Evolutionary conservation across 2,113 vertebrate genomes (phyloP), one percentile per base, ranked within the genome.

Genomic region (Pomatorhinus ruficollis): DNA sequence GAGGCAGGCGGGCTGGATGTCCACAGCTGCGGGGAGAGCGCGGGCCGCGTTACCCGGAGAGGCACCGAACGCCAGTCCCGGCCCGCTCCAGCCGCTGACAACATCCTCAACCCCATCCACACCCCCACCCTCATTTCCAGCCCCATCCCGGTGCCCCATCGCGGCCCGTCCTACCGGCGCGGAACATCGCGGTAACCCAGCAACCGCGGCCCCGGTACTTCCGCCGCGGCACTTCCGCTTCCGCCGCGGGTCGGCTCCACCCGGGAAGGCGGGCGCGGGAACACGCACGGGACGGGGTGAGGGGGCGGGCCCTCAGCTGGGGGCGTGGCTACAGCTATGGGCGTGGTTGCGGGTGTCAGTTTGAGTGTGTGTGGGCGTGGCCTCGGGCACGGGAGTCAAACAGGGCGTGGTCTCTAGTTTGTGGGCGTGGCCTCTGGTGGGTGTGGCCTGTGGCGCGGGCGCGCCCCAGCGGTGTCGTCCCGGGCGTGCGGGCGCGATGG

Each of bases 281-380:
- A 18, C 0, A 0, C 1, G 3, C 5, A 1, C 0, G 28, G 71
- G 83, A 37, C 21, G 71, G 7, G 17, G 25, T 4, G 4, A 23
- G 4, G 2, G 52, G 52, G 61, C 21, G 75, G 4, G 37, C 8
- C 11, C 23, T 7, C 2, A 0, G 1, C 0, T 0, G 2, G 35
- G 35, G 37, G 45, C 12, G 56, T 1, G 37, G 10, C 1, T 1
- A 7, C 0, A 0, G 3, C 0, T 5, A 4, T 6, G 3, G 17
- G 45, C 9, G 30, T 1, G 39, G 28, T 0, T 0, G 2, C 1
- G 1, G 8, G 28, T 11, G 22, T 5, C 7, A 10, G 0, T 1
- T 0, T 0, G 54, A 2, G 11, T n/a, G 56, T n/a, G 21, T 5
- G 12, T 7, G 31, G 66, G 68, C 33, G 56, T 0, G 60, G 15